Evolutionary conservation across 2,888 invertebrate genomes (phyloP).

Genomic region (Sisyra nigra): DNA sequence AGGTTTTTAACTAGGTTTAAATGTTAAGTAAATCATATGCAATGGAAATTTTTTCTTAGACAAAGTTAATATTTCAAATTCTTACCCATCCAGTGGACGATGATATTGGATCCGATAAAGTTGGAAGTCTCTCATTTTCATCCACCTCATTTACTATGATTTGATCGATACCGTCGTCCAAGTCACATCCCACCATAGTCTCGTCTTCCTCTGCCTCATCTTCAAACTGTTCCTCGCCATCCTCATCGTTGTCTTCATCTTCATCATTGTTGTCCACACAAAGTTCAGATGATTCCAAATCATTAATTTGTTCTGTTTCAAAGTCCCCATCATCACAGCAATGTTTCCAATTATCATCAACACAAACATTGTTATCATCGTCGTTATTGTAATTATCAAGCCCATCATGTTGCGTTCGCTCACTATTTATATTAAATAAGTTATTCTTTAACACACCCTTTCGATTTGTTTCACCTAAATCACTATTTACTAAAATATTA

Average conservation of each 20-base stretch:
- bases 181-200: background rate
- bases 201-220: background rate
- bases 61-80: too few relatives aligned
- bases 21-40: too few relatives aligned
- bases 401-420: background rate
- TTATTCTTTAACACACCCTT: constrained; percentile 6
- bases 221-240: background rate
- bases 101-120: too few relatives aligned
- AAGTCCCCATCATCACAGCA: background rate
- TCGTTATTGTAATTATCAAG: background rate
- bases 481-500: constrained; percentile 6
- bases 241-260: background rate
- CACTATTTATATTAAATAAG: constrained; percentile 1
- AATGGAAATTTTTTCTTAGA: too few relatives aligned
- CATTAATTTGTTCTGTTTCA: background rate
- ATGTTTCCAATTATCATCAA: background rate
- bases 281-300: background rate
- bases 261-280: background rate
- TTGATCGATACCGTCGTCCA: too few relatives aligned
- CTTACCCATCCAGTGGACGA: too few relatives aligned
- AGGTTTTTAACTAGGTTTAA: too few relatives aligned
- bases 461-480: constrained; percentile 2
- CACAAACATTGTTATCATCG: background rate
- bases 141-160: too few relatives aligned
- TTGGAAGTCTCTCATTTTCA: too few relatives aligned